Conservation (phyloP, 2,888 invertebrate species). For the Leucozona laternaria region DNA sequence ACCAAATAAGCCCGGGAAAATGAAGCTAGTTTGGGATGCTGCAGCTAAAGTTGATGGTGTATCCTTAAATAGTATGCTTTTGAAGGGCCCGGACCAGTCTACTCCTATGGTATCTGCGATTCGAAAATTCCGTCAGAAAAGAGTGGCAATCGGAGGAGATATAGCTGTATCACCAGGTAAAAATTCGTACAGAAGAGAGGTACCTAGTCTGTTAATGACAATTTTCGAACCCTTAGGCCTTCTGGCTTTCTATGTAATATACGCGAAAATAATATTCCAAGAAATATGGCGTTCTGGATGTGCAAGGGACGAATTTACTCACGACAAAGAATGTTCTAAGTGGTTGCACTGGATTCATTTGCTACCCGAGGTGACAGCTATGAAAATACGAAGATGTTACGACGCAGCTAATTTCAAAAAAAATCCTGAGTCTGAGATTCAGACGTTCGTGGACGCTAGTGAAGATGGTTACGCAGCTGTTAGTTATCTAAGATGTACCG, state of each 20-base stretch:
- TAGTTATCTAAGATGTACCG: too few relatives aligned
- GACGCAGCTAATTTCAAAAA: conserved; percentile 5
- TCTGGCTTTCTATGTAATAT: conserved; percentile 23
- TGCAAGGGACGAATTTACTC: conserved; percentile 58
- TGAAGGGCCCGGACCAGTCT: conserved; percentile 79
- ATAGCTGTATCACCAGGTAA: conserved; percentile 77
- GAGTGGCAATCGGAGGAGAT: conserved; percentile 77
- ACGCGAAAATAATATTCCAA: conserved; percentile 47
- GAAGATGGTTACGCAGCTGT: too few relatives aligned
- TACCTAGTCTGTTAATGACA: conserved; percentile 23
- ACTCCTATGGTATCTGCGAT: conserved; percentile 30
- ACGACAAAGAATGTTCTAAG: conserved; percentile 47
- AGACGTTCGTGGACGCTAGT: too few relatives aligned
- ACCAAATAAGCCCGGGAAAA: conserved; percentile 37
- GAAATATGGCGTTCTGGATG: conserved; percentile 60
- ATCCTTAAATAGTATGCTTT: conserved; percentile 66
- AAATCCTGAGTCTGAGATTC: conserved; percentile 24
- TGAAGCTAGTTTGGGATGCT: too few relatives aligned
- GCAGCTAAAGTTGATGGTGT: too few relatives aligned
- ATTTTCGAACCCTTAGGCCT: conserved; percentile 19
- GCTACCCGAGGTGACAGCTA: conserved; percentile 47
- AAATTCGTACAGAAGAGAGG: too few relatives aligned
- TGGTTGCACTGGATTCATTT: conserved; percentile 58
- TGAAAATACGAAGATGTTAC: conserved; percentile 59
- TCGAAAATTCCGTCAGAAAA: conserved; percentile 77